A percentile compares a stretch with the other conserved stretches of the same genome.
phyloP scores from a whole-genome alignment of 2,113 vertebrate species.

The Percina caprodes region DNA sequence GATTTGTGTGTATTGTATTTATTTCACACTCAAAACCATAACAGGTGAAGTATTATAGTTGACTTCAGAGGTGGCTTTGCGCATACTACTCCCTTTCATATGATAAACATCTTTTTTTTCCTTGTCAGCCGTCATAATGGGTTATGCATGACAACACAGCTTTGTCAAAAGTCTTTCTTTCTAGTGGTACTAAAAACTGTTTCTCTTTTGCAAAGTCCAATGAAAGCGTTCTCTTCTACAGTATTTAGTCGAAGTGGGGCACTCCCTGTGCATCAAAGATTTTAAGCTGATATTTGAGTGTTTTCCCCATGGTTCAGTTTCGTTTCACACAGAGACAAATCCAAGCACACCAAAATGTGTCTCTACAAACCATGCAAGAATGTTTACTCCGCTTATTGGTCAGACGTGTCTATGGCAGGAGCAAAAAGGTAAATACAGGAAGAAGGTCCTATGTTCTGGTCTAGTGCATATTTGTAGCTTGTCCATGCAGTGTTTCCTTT shows the following conservation, averaged over 20 bases:
- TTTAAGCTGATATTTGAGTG: not conserved
- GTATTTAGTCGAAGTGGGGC: not conserved
- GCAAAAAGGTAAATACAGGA: no score
- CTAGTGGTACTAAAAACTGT: constrained; percentile 10
- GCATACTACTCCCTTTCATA: not conserved
- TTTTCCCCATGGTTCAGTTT: no score
- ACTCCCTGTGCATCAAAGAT: not conserved
- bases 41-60: constrained; percentile 2
- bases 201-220: not conserved
- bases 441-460: no score
- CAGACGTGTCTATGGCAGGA: no score
- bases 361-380: no score
- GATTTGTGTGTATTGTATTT: constrained; percentile 5
- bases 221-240: not conserved
- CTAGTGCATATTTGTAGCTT: no score
- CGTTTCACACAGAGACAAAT: no score
- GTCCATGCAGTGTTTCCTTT: no score
- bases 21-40: not conserved
- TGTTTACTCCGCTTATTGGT: no score
- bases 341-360: no score
- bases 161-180: constrained; percentile 21
- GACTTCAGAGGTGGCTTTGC: constrained; percentile 13
- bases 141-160: constrained; percentile 8
- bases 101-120: constrained; percentile 23
- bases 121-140: not conserved